Base-by-base conservation (phyloP, 2,113 vertebrate species). In the Protomyctophum bolini region DNA sequence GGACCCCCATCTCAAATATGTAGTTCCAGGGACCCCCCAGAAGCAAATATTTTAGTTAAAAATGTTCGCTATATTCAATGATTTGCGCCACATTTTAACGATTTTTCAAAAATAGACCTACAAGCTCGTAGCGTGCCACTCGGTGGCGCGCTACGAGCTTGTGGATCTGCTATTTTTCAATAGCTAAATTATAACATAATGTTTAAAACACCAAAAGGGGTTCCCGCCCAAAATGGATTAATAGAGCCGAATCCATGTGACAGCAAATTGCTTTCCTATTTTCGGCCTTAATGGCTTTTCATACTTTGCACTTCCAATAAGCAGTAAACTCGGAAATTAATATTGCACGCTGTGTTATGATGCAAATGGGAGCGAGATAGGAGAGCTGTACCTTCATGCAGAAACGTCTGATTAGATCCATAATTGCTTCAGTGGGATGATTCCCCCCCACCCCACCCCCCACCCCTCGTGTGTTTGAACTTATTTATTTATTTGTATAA, bases 201-300 rank as follows among this genome's bases (percentile, higher is more conserved):
- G n/a, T n/a, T n/a, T n/a, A n/a, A n/a, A n/a, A n/a, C 21, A 21
- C 21, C 21, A 21, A 21, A 21, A 21, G 21, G 21, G 21, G 21
- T 21, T 21, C 21, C 21, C 21, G 21, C 21, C 21, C 21, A 21
- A 21, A 21, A 21, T 21, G 21, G 21, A 2, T 21, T 21, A 94
- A 94, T 94, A 92, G 92, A 92, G 89, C 89, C 66, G 68, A 92
- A 89, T 91, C 88, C 89, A 86, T 91, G 89, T 91, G 92, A 94
- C 91, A 91, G 92, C 89, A 93, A 94, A 94, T 94, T 91, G 92
- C 91, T 93, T 93, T 92, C 89, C 89, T 92, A 93, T 93, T 94
- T 92, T 90, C 87, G 70, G 81, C 89, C 86, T 89, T 93, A 94
- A 94, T 94, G 91, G 91, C 89, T 93, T 92, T 94, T 94, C 88